Conservation (phyloP, 92 coral and sea anemone species). For the Epizoanthus ramosus region DNA sequence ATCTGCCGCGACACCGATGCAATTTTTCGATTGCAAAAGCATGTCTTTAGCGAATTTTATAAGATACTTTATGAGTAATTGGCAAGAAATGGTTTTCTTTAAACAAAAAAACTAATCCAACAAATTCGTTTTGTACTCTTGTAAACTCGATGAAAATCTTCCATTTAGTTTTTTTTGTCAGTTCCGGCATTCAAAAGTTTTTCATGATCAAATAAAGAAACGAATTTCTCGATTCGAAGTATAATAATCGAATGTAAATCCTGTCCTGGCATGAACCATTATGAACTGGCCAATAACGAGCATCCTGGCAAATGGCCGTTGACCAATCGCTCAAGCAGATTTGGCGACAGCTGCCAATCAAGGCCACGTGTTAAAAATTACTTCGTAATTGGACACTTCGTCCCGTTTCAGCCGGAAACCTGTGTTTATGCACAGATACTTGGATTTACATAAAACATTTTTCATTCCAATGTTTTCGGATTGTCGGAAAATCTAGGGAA, state of each 20-base stretch:
- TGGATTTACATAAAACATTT: constrained; percentile 73
- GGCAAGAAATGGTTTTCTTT: constrained; percentile 59
- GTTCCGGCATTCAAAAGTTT: constrained; percentile 81
- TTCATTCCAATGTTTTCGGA: constrained; percentile 66
- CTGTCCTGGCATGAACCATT: constrained; percentile 85
- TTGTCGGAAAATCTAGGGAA: neutral
- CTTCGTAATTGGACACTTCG: constrained; percentile 88
- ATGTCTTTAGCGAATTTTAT: constrained; percentile 59
- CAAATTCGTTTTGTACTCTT: constrained; percentile 54
- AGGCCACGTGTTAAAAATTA: constrained; percentile 93
- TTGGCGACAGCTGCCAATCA: constrained; percentile 89
- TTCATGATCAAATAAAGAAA: constrained; percentile 62
- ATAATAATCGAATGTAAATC: constrained; percentile 77
- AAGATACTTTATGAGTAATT: constrained; percentile 69
- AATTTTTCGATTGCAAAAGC: constrained; percentile 56
- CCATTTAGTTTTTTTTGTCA: constrained; percentile 52
- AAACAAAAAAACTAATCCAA: constrained; percentile 53
- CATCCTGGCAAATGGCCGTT: constrained; percentile 51
- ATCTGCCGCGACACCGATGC: constrained; percentile 46
- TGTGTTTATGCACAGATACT: constrained; percentile 78
- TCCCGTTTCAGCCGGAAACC: constrained; percentile 89
- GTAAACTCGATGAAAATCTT: constrained; percentile 60
- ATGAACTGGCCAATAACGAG: constrained; percentile 69
- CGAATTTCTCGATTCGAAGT: constrained; percentile 66
- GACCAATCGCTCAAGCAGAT: constrained; percentile 78